Evolutionary conservation across 2,113 vertebrate species (phyloP), one percentile per base, ranked within the genome.

Genomic region (Sturnus vulgaris): DNA sequence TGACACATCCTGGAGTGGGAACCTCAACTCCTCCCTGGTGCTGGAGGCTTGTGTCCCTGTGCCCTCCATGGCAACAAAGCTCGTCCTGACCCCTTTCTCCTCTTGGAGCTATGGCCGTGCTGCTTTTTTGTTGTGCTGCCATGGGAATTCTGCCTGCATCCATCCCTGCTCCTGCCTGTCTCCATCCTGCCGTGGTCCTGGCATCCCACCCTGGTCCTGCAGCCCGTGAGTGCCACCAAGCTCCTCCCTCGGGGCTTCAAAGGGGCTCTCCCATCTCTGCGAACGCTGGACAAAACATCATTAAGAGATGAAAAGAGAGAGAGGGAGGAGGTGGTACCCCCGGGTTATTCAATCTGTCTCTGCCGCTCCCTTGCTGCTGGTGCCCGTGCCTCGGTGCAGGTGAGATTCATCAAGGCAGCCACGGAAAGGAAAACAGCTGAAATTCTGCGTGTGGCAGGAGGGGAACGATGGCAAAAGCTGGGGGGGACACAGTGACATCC

Each of bases 71-170:
- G 44, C 25, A 31, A 19, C 52, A 50, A 90, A 90, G 61, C 82
- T 81, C 78, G 50, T 90, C 55, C 57, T 55, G 79, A 82, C 84
- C 86, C 14, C 11, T 27, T 93, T 95, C 68, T 86, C 47, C 39
- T 56, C 37, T 47, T 1, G 37, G 76, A 85, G 64, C 78, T 81
- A 39, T 28, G 20, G 44, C 53, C 55, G 12, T 12, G 69, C 19
- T 46, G 82, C 30, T 44, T 91, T 86, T 85, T 71, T 65, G 9
- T 71, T 4, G 31, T 7, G 97, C 97, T 97, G 93, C 94, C 71
- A 91, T 97, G 95, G 97, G 68, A 96, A 97, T 91, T 16, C 31
- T 37, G 68, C 86, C 63, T 69, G 37, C n/a, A 15, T 75, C 59
- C 42, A 15, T 42, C 77, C 66, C 30, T 30, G 28, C 30, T 69